A percentile compares a stretch with the other conserved stretches of the same genome.
These are phyloP conservation scores for Meloidogyne exigua DNA, from an alignment of 1,140 invertebrate genomes.

Conservation along the genomic window DNA sequence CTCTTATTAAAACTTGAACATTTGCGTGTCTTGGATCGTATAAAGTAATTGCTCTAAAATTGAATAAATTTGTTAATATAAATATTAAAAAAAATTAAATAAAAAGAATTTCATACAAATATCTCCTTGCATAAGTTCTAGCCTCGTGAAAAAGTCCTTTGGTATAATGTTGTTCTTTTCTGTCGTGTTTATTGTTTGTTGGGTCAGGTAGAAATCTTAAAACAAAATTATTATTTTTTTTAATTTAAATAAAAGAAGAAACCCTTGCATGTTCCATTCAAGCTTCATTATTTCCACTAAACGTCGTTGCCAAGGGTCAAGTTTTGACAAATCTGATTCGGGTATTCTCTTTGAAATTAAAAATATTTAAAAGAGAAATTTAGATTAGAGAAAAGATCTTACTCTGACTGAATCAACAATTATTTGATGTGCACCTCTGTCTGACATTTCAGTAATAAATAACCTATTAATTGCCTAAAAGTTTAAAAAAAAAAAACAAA, in stretches of 20 bases:
- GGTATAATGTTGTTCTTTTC: neutral
- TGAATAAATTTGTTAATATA: neutral
- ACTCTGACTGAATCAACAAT: conserved; percentile 50
- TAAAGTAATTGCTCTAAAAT: neutral
- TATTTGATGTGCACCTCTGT: conserved; percentile 3
- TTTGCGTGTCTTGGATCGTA: neutral
- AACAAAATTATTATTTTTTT: neutral
- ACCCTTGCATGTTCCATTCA: neutral
- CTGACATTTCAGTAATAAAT: conserved; percentile 8
- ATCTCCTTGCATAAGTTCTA: neutral
- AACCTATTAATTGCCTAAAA: conserved; percentile 3
- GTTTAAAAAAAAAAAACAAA: neutral
- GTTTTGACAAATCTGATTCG: conserved; percentile 13
- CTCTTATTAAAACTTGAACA: conserved; percentile 9
- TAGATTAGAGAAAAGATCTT: too few relatives aligned
- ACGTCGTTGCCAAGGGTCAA: neutral
- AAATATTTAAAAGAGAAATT: neutral
- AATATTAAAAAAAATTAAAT: too few relatives aligned
- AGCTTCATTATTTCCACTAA: neutral
- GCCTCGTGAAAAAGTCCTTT: neutral
- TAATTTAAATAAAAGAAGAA: neutral
- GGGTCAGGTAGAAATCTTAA: neutral
- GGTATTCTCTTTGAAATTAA: conserved; percentile 44
- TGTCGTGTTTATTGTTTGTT: neutral
- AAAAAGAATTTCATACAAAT: neutral